These are phyloP conservation scores for Leptonema lineaticorne DNA, from an alignment of 1,140 invertebrate species.

Conservation along the genomic window DNA sequence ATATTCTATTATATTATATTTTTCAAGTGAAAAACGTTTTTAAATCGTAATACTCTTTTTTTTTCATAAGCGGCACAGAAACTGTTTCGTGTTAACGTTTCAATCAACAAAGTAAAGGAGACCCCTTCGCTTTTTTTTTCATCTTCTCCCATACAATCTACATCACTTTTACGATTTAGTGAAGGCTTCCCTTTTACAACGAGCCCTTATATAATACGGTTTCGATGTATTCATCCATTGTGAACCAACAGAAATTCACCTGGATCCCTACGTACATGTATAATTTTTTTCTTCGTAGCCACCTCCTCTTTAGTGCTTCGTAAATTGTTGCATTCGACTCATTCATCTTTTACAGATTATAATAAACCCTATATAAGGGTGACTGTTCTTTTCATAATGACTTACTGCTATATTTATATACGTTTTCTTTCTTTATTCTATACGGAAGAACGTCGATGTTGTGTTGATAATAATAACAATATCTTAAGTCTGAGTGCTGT, in stretches of 20 bases:
- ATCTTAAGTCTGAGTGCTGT: too few species aligned
- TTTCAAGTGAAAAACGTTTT: too few species aligned
- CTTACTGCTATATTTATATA: not conserved
- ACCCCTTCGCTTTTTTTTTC: too few species aligned
- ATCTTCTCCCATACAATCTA: constrained; percentile 18
- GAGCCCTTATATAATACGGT: constrained; percentile 22
- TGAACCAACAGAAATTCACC: constrained; percentile 15
- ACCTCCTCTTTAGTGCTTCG: constrained; percentile 13
- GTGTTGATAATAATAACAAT: too few species aligned
- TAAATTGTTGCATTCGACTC: constrained; percentile 34
- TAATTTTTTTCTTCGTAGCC: not conserved
- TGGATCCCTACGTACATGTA: constrained; percentile 18
- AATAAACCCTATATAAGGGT: constrained; percentile 30
- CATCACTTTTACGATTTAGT: constrained; percentile 25
- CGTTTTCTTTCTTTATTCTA: not conserved
- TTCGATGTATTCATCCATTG: constrained; percentile 28
- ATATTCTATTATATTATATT: too few species aligned
- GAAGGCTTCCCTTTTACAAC: constrained; percentile 8
- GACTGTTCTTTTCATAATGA: constrained; percentile 22
- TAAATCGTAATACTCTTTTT: constrained; percentile 2
- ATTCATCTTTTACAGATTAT: constrained; percentile 29
- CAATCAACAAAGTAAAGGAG: constrained; percentile 8
- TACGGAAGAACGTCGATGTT: not conserved
- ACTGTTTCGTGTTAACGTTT: constrained; percentile 23
- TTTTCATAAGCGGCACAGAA: too few species aligned